Base-by-base conservation (phyloP, 2,888 invertebrate genomes). In the Nephrotoma flavescens region DNA sequence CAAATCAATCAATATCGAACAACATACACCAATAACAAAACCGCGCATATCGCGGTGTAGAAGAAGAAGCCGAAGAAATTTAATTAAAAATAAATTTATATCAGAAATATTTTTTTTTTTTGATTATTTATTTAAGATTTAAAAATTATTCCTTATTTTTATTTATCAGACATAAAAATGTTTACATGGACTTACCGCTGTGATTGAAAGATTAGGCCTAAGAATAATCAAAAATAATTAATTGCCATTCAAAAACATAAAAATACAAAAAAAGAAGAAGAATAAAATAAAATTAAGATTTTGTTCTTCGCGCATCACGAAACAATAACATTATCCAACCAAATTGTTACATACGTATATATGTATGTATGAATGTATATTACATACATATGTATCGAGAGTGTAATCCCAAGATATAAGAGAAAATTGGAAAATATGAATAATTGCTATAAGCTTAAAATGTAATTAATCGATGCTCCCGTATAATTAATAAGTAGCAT, bases 171-270 rank as follows among this genome's bases (percentile, higher is more conserved):
- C 84, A 84, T 42, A 84, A 84, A 84, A 84, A 88, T 88, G 88
- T 88, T 88, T 88, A 88, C 88, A 88, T 87, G 88, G 88, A 87
- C 88, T 87, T 87, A 88, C 88, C 87, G 88, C 88, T 88, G 88
- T 88, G 87, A 86, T 86, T 84, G 84, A 84, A 84, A 84, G 41
- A 84, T 84, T 84, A 84, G 42, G 84, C 84, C 84, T 84, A 84
- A 84, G 84, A 84, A 84, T 84, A 84, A 84, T 84, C 84, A 84
- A 84, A 84, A 84, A 84, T 84, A 84, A 84, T 84, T 84, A 84
- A 84, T 84, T 84, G 84, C 41, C 42, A 84, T 84, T 84, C 84
- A 84, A 84, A 84, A 84, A 84, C 19, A 31, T 31, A 71, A 71
- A 71, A 52, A 71, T 4, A 71, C 31, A 71, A 57, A 19, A 19